A percentile compares a stretch with the other conserved stretches of the same genome.
Evolutionary conservation across 2,113 vertebrate genomes (phyloP).

Genomic region (Alaudala cheleensis): DNA sequence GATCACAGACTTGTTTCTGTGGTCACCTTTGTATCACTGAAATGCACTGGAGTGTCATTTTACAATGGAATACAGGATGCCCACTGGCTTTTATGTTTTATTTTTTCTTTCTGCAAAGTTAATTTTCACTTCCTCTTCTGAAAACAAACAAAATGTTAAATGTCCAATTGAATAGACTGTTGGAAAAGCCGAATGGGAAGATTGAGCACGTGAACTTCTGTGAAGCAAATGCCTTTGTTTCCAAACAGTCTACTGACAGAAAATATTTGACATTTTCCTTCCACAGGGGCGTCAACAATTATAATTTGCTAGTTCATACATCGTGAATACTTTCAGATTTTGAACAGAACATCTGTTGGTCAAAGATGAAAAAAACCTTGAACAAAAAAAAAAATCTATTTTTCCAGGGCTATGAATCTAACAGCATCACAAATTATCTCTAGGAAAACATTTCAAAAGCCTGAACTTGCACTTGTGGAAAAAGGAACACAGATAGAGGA

Average conservation of each 20-base stretch:
- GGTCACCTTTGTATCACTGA: neutral
- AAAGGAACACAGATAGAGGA: slow-evolving; percentile 81
- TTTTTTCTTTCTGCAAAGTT: slow-evolving; percentile 32
- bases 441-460: slow-evolving; percentile 51
- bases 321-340: neutral
- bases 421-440: slow-evolving; percentile 54
- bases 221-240: slow-evolving; percentile 45
- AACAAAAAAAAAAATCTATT: neutral
- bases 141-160: neutral
- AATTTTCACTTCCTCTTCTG: slow-evolving; percentile 39
- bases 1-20: neutral
- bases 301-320: neutral
- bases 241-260: slow-evolving; percentile 25
- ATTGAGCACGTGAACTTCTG: neutral
- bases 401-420: slow-evolving; percentile 35
- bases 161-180: neutral
- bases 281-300: slow-evolving; percentile 42
- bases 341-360: slow-evolving; percentile 50
- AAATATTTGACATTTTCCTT: slow-evolving; percentile 62
- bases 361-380: slow-evolving; percentile 37
- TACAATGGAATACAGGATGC: neutral
- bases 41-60: neutral
- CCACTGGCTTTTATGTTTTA: neutral
- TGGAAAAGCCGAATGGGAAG: neutral
- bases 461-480: slow-evolving; percentile 63